Base-by-base conservation (phyloP, 2,888 invertebrate species). In the Alloscopus bannaensis region DNA sequence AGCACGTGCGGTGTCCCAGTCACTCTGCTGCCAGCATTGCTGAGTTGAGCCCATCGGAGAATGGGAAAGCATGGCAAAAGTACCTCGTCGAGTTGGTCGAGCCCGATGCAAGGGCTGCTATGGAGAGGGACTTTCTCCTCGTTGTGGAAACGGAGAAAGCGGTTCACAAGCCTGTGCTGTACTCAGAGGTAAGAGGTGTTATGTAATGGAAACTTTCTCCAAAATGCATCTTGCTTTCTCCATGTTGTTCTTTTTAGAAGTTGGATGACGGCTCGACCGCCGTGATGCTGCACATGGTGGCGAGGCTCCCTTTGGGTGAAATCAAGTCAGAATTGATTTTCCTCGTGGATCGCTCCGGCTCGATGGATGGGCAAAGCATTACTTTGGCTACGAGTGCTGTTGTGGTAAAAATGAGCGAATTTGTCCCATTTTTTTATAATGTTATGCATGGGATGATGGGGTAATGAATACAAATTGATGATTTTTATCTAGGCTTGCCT, bases 101-200 rank as follows among this genome's bases (percentile, higher is more conserved):
- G n/a, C 28, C n/a, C 8, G 78, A 45, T 24, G 42, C 36, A 11
- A 57, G 65, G 11, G 80, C 81, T 2, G 81, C 80, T 22, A 84
- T 85, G 84, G 83, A 85, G 62, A 62, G 83, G 52, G 89, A 88
- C 57, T 89, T 89, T 83, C 87, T 88, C 66, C 86, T 90, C 20
- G 83, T 87, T 40, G 86, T 89, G 65, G 86, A 86, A 20, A 85
- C 89, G 40, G 87, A 88, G 16, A 88, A 89, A n/a, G n/a, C n/a
- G 76, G 87, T 88, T 45, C 88, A 89, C 81, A 87, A 88, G 8
- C 89, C 89, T 2, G 83, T 89, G 62, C 88, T 90, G 87, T 89
- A 89, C 87, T 87, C 88, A 11, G 89, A 89, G 84, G 84, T 72
- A 73, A 57, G 8, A 24, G 11, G 13, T 11, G 13, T 26, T 16